Evolutionary conservation across 2,113 vertebrate species (phyloP).

Genomic region (Colius striatus): DNA sequence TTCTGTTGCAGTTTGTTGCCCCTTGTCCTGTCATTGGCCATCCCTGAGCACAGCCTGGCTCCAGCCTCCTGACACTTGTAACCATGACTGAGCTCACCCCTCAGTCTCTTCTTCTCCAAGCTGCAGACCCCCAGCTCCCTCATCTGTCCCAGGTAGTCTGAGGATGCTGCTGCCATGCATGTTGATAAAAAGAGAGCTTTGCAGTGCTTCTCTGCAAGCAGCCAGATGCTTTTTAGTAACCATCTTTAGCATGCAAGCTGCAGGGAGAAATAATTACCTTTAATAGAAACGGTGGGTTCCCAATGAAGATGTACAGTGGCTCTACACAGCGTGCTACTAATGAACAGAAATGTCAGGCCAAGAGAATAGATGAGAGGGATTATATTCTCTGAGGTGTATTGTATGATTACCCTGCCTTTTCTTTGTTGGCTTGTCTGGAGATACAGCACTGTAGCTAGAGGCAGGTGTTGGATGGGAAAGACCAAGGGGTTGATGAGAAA

Average conservation of each 20-base stretch:
- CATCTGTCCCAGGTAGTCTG: background rate
- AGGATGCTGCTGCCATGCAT: fast-evolving
- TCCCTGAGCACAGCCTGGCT: no score
- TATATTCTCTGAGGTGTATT: background rate
- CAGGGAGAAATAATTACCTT: slow-evolving; percentile 47
- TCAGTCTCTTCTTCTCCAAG: no score
- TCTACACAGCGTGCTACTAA: slow-evolving; percentile 29
- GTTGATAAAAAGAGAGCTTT: fast-evolving
- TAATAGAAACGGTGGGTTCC: slow-evolving; percentile 13
- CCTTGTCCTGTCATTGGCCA: no score
- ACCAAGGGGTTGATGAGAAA: background rate
- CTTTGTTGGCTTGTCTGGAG: background rate
- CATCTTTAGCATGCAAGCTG: background rate
- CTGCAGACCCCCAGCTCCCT: no score
- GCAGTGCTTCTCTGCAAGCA: background rate
- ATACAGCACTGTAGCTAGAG: background rate
- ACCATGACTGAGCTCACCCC: no score
- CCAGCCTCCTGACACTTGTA: no score
- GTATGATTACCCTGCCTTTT: background rate
- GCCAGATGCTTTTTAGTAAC: background rate
- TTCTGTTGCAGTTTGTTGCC: no score
- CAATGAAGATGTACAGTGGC: slow-evolving; percentile 13
- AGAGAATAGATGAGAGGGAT: slow-evolving; percentile 36
- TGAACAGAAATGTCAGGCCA: slow-evolving; percentile 43
- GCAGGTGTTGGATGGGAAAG: background rate